Evolutionary conservation across 2,797 vertebrate species (phyloP).

Genomic region (Trachurus trachurus): DNA sequence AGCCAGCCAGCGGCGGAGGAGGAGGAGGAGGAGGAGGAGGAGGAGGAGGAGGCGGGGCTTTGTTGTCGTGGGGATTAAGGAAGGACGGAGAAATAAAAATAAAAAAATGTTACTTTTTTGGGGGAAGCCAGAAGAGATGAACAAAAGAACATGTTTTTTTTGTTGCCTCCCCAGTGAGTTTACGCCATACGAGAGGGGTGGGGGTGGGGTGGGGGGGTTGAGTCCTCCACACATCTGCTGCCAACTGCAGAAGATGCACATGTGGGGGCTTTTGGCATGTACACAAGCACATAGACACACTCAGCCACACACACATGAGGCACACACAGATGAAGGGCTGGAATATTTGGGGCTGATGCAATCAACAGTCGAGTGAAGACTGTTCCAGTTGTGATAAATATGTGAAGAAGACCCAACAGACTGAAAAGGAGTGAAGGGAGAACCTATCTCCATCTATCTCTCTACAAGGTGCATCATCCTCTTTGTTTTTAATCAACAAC

Average conservation of each 20-base stretch:
- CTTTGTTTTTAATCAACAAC: neutral
- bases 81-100: neutral
- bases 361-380: slow-evolving; percentile 28
- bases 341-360: slow-evolving; percentile 41
- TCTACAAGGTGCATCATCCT: neutral
- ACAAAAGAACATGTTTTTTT: slow-evolving; percentile 40
- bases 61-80: slow-evolving; percentile 57
- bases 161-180: neutral
- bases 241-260: slow-evolving; percentile 39
- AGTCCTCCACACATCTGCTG: slow-evolving; percentile 58
- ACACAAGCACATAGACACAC: slow-evolving; percentile 23
- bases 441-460: slow-evolving; percentile 3
- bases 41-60: neutral
- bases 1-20: slow-evolving; percentile 32
- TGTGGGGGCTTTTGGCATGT: slow-evolving; percentile 14
- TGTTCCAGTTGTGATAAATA: slow-evolving; percentile 41
- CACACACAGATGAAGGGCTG: slow-evolving; percentile 9
- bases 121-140: slow-evolving; percentile 46
- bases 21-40: slow-evolving; percentile 4
- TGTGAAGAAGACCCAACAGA: slow-evolving; percentile 35
- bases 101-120: slow-evolving; percentile 54
- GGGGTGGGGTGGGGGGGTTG: slow-evolving; percentile 34
- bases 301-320: neutral
- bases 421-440: neutral
- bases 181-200: neutral